Percentiles rank a stretch among this genome's conserved stretches.
Conservation (phyloP, 2,888 invertebrate genomes). For the Iselma pallidipennis region DNA sequence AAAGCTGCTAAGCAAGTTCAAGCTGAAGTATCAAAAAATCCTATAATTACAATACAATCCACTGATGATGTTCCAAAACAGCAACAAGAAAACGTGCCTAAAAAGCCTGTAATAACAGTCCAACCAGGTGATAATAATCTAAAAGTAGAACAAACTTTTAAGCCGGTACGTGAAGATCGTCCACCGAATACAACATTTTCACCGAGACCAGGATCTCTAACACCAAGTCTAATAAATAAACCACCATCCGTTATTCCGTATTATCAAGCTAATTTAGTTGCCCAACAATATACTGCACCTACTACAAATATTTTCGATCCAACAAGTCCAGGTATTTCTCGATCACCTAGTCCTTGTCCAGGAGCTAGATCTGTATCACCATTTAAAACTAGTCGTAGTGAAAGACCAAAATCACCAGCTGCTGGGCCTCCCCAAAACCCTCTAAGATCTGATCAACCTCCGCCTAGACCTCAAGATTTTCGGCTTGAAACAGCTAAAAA, state of each 20-base stretch:
- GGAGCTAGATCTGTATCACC: slow-evolving; percentile 33
- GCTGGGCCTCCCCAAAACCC: slow-evolving; percentile 73
- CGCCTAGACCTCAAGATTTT: slow-evolving; percentile 42
- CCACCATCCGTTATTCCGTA: slow-evolving; percentile 76
- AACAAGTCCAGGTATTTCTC: slow-evolving; percentile 62
- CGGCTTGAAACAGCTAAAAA: slow-evolving; percentile 45
- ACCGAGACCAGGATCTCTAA: slow-evolving; percentile 63
- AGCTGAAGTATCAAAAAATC: background rate
- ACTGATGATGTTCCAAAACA: slow-evolving; percentile 1
- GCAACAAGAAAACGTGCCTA: slow-evolving; percentile 16
- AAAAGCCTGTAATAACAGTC: slow-evolving; percentile 45
- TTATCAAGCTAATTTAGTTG: slow-evolving; percentile 77
- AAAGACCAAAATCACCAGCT: slow-evolving; percentile 69
- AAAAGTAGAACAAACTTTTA: slow-evolving; percentile 60
- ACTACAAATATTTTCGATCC: slow-evolving; percentile 66
- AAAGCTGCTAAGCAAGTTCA: slow-evolving; percentile 18
- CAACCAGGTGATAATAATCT: slow-evolving; percentile 39
- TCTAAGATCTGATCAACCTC: slow-evolving; percentile 52
- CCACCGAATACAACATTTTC: slow-evolving; percentile 58
- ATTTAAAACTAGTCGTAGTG: slow-evolving; percentile 46
- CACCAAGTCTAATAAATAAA: slow-evolving; percentile 74
- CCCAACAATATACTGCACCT: slow-evolving; percentile 66
- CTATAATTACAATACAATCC: slow-evolving; percentile 1
- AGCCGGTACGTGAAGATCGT: slow-evolving; percentile 64
- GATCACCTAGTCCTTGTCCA: slow-evolving; percentile 68